These are phyloP conservation scores for Pelecanoides urinatrix DNA, from an alignment of 2,113 vertebrate genomes.

Conservation along the genomic window DNA sequence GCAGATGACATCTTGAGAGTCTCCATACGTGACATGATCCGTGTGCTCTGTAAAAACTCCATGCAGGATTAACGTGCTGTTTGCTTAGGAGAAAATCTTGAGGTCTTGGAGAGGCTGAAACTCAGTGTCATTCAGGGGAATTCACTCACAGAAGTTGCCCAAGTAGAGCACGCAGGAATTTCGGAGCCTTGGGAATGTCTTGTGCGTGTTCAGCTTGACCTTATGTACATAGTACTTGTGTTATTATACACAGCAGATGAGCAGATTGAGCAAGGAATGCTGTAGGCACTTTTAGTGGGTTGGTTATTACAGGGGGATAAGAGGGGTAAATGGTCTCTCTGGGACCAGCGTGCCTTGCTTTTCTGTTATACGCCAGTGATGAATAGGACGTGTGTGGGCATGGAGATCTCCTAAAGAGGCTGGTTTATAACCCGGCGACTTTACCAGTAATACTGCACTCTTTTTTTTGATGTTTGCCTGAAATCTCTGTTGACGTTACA, in stretches of 20 bases:
- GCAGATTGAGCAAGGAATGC: neutral
- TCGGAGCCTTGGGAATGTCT: neutral
- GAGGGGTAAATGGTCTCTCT: neutral
- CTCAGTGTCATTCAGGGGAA: rapidly evolving
- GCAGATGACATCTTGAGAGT: slow-evolving; percentile 54
- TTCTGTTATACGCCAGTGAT: neutral
- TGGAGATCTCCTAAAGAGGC: neutral
- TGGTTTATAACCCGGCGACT: neutral
- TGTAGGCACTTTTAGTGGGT: neutral
- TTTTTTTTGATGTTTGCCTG: neutral
- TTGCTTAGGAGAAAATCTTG: neutral
- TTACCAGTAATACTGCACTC: neutral
- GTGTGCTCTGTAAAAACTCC: neutral
- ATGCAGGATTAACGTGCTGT: neutral
- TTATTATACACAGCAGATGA: neutral
- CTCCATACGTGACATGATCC: neutral
- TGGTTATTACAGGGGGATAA: neutral
- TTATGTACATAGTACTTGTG: neutral
- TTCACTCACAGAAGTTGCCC: neutral
- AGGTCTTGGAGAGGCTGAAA: neutral
- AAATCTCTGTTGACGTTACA: slow-evolving; percentile 1
- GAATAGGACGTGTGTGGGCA: slow-evolving; percentile 2
- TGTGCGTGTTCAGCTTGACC: neutral
- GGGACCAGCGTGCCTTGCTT: neutral
- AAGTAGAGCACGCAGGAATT: neutral